phyloP scores from a whole-genome alignment of 2,113 vertebrate genomes.

The Sphyrna mokarran region DNA sequence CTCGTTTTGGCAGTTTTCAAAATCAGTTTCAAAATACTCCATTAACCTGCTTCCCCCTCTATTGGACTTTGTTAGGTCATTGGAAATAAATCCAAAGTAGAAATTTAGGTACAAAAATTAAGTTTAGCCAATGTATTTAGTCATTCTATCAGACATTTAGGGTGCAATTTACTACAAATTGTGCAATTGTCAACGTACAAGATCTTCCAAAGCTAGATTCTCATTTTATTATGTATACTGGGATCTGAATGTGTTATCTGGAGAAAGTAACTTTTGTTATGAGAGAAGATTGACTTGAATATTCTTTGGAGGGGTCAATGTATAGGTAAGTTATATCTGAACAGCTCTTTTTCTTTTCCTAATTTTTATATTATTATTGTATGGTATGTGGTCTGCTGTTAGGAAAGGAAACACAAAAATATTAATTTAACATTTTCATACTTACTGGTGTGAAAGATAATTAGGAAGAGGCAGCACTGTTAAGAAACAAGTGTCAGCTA shows the following conservation, averaged over 20 bases:
- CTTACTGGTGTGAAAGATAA: neutral
- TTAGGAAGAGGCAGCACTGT: neutral
- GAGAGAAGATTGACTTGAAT: neutral
- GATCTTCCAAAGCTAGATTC: neutral
- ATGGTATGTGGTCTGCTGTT: neutral
- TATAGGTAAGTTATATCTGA: neutral
- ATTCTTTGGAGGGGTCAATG: neutral
- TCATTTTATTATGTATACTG: neutral
- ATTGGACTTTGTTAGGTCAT: neutral
- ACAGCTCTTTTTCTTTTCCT: neutral
- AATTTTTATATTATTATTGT: neutral
- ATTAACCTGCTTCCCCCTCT: neutral
- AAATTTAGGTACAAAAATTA: neutral
- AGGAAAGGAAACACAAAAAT: neutral
- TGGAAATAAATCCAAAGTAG: neutral
- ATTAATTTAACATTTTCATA: neutral
- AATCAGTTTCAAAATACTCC: neutral
- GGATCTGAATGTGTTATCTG: neutral
- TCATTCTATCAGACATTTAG: neutral
- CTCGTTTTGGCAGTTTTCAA: neutral
- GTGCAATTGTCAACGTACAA: neutral
- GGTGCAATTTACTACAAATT: neutral
- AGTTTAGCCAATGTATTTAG: neutral
- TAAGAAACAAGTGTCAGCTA: neutral
- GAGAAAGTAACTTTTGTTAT: neutral